A percentile compares a stretch with the other conserved stretches of the same genome.
These are phyloP conservation scores for Dusona sp. DNA, from an alignment of 2,888 invertebrate species.

Conservation along the genomic window DNA sequence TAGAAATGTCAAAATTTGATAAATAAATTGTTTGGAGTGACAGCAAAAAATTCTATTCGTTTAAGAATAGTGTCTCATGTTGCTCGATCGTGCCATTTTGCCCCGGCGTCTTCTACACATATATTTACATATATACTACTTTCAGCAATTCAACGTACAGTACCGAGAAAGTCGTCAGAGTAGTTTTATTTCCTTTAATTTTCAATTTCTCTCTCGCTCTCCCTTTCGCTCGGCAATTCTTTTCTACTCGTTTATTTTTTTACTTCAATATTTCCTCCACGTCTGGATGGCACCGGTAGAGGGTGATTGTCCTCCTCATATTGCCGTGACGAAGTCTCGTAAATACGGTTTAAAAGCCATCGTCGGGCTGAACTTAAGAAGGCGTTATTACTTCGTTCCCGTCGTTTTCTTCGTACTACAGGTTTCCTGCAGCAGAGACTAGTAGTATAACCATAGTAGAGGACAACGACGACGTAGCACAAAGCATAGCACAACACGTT, in stretches of 20 bases:
- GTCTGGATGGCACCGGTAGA: slow-evolving; percentile 31
- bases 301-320: slow-evolving; percentile 73
- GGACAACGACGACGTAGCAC: slow-evolving; percentile 22
- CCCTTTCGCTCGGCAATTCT: neutral
- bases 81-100: neutral
- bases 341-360: slow-evolving; percentile 76
- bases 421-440: neutral
- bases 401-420: slow-evolving; percentile 14
- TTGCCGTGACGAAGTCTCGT: slow-evolving; percentile 72
- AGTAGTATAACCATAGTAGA: slow-evolving; percentile 27
- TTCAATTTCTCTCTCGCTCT: neutral
- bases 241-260: slow-evolving; percentile 15
- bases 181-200: neutral
- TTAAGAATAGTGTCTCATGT: neutral
- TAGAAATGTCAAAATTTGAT: neutral
- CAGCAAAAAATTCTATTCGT: neutral
- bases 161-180: neutral
- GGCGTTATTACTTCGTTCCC: slow-evolving; percentile 71
- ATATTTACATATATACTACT: neutral
- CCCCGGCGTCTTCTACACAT: neutral
- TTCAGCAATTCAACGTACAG: neutral
- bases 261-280: slow-evolving; percentile 70
- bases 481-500: slow-evolving; percentile 5
- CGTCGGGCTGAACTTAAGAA: slow-evolving; percentile 71
- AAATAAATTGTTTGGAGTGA: neutral